These are phyloP conservation scores for Limnephilus marmoratus DNA, from an alignment of 2,888 invertebrate genomes.

Conservation along the genomic window DNA sequence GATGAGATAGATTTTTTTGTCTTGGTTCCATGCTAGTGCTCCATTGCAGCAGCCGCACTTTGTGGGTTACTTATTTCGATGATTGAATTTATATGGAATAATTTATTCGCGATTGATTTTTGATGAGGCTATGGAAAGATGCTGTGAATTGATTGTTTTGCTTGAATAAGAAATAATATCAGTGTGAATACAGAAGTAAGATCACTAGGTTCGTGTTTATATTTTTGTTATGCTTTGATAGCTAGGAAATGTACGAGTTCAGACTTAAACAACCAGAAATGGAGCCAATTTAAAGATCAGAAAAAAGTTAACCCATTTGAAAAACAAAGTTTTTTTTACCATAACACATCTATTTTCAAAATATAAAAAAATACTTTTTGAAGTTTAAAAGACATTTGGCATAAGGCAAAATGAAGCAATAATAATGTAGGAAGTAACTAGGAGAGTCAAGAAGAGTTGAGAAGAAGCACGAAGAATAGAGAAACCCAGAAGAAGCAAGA, in stretches of 20 bases:
- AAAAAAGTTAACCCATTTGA: no score
- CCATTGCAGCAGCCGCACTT: not conserved
- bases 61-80: slow-evolving; percentile 44
- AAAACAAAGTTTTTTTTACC: no score
- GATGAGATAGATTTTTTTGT: not conserved
- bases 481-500: no score
- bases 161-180: slow-evolving; percentile 33
- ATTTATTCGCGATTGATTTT: slow-evolving; percentile 44
- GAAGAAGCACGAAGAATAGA: no score
- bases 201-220: not conserved
- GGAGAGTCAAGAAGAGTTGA: no score
- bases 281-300: not conserved
- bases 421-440: no score
- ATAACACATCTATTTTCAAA: no score
- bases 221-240: not conserved
- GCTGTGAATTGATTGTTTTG: slow-evolving; percentile 44
- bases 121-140: slow-evolving; percentile 34
- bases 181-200: slow-evolving; percentile 5
- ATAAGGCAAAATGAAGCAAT: no score
- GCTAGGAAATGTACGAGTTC: not conserved
- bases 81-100: slow-evolving; percentile 45
- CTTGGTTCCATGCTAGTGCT: not conserved
- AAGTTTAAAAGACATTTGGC: no score
- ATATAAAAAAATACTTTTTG: no score
- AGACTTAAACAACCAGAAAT: not conserved